Evolutionary conservation across 2,797 vertebrate species (phyloP), one percentile per base, ranked within the genome.

Genomic region (Sebastes diaconus): DNA sequence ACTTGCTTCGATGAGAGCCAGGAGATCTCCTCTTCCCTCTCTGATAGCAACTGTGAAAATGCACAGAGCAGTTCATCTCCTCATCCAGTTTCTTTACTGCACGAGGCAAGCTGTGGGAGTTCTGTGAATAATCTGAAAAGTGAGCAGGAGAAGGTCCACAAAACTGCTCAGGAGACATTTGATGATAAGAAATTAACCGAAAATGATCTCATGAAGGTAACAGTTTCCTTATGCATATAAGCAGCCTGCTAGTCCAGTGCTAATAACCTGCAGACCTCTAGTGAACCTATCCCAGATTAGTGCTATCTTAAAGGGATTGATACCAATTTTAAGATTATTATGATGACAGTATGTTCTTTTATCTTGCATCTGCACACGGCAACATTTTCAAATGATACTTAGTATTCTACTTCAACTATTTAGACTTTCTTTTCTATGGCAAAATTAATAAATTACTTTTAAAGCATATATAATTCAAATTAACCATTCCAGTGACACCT

Each of bases 191-290:
- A 66, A 60, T 29, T 77, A 65, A 30, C 25, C 39, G 60, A 84
- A 77, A 80, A 83, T 46, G 30, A 71, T 66, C 55, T 75, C 4
- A 11, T 74, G 25, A 74, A 94, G 93, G 93, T 94, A 93, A 90
- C 36, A 0, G 8, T 52, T 34, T 20, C 9, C 4, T 63, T 7
- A 68, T 67, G 34, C 16, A 29, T 9, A 5, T 34, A 11, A 27
- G 29, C 18, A 5, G 24, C 14, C 34, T 34, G 34, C 34, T 34
- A 11, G 42, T 60, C 1, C 9, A 25, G 59, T 7, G 22, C 8
- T 6, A 14, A 36, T 34, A 72, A 46, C 22, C 25, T 52, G 27
- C 22, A 20, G 8, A 20, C 27, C 27, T 54, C 18, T 6, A 52
- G 8, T 54, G n/a, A 29, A 63, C 6, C 4, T 2, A 12, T 64